Base-by-base conservation (phyloP, 2,888 invertebrate genomes). In the Ceratothoa steindachneri region DNA sequence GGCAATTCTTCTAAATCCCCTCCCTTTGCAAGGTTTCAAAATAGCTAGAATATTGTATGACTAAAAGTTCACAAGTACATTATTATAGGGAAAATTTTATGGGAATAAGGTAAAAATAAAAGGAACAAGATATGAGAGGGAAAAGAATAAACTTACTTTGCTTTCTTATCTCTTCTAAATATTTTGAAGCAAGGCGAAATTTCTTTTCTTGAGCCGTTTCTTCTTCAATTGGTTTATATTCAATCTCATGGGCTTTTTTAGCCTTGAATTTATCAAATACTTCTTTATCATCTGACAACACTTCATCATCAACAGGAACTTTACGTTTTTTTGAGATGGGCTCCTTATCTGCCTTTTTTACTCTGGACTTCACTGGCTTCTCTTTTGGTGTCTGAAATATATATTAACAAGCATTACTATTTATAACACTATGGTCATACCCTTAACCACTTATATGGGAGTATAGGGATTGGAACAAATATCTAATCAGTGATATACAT, bases 121-220 rank as follows among this genome's bases (percentile, higher is more conserved):
- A 29, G 41, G 29, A 19, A 24, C 24, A 9, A 60, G 28, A 24
- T n/a, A n/a, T n/a, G n/a, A n/a, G n/a, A 74, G 51, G 19, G 30
- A 64, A 9, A 30, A n/a, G 22, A 24, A n/a, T 19, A 30, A 75
- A 68, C 78, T 80, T 83, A 88, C 88, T 88, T 86, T 93, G 90
- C 82, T 88, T 89, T 84, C 92, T 91, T 64, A 97, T 91, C 86
- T 95, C 92, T 82, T 91, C 88, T 41, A 97, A 86, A 84, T 95
- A 95, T 83, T 92, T 89, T 83, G 96, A 96, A 0, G 97, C 95
- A 77, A 97, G 85, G 64, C 95, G 88, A 67, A 97, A 83, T 81
- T 93, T 91, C 83, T 96, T 97, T 82, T 97, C 93, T 83, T 96
- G 95, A 0, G 91, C 90, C 0, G 93, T 95, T 84, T 95, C 93